Evolutionary conservation across 1,140 invertebrate species (phyloP).

Genomic region (Helicorthomorpha holstii): DNA sequence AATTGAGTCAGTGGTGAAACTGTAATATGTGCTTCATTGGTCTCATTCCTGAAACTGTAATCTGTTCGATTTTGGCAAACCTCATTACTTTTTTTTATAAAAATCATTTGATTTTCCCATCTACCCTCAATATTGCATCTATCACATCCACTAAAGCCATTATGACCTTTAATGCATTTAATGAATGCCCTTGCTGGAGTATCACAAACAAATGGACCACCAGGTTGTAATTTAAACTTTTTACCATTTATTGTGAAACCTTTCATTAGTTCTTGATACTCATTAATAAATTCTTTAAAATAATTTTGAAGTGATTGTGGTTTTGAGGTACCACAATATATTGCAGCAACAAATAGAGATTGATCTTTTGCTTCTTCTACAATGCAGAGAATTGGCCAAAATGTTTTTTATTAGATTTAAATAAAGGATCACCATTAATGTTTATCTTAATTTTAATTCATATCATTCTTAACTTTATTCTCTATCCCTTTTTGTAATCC

Average conservation of each 20-base stretch:
- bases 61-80: conserved; percentile 15
- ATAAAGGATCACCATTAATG: too few relatives aligned
- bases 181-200: conserved; percentile 25
- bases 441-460: too few relatives aligned
- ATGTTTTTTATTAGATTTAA: too few relatives aligned
- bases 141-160: conserved; percentile 21
- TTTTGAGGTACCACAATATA: conserved; percentile 20
- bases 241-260: conserved; percentile 14
- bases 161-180: conserved; percentile 19
- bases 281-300: conserved; percentile 17
- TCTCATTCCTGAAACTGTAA: conserved; percentile 14
- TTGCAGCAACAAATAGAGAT: conserved; percentile 12
- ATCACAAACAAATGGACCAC: too few relatives aligned
- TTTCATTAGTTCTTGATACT: conserved; percentile 13
- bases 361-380: conserved; percentile 10
- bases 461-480: too few relatives aligned
- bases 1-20: conserved; percentile 3
- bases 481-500: too few relatives aligned
- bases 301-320: conserved; percentile 16
- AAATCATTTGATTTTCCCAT: conserved; percentile 12
- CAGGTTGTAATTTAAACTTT: conserved; percentile 16
- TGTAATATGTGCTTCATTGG: conserved; percentile 9
- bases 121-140: conserved; percentile 20
- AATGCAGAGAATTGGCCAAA: conserved; percentile 19
- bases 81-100: conserved; percentile 15